Base-by-base conservation (phyloP, 2,113 vertebrate species). In the Poecilia latipinna region DNA sequence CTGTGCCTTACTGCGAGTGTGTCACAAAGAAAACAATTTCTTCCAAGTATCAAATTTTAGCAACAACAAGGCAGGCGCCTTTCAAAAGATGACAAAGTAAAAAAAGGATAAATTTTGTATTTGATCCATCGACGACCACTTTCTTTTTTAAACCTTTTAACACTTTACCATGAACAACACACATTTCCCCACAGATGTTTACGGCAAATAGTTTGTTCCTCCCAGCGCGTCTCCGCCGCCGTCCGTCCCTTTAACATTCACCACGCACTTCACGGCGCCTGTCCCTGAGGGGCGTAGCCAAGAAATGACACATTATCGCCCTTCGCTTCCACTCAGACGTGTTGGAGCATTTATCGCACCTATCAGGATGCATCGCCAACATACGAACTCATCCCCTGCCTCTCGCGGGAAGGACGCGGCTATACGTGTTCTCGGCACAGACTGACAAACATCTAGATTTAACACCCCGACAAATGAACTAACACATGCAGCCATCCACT, bases 271-370 rank as follows among this genome's bases (percentile, higher is more conserved):
- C 85, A 80, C 82, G 85, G 66, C 87, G 75, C 79, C 75, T 12
- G 10, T 79, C 83, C 88, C 86, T 11, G 31, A 76, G 90, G 90
- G 80, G 65, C 79, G 67, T 81, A 88, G 84, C 71, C 68, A 72
- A 82, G 75, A 90, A 86, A 92, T 92, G 87, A 89, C 88, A 90
- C 83, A 90, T 91, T 86, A 91, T 80, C 90, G 91, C 86, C 89
- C 79, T 82, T 85, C 44, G 51, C 75, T 82, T 84, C 89, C 88
- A 88, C 85, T 81, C 78, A 77, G 83, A 82, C 75, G 86, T 92
- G 91, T 89, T 22, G 82, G 61, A 83, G 90, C 88, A 92, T 92
- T 91, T 90, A 90, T 92, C 87, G 78, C 88, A 91, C 88, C 87
- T 90, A 91, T 92, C 91, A 93, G 72, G 77, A 82, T 37, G 77